Percentiles rank a stretch among this genome's conserved stretches.
Evolutionary conservation across 2,797 vertebrate genomes (phyloP).

Genomic region (Acridotheres tristis): DNA sequence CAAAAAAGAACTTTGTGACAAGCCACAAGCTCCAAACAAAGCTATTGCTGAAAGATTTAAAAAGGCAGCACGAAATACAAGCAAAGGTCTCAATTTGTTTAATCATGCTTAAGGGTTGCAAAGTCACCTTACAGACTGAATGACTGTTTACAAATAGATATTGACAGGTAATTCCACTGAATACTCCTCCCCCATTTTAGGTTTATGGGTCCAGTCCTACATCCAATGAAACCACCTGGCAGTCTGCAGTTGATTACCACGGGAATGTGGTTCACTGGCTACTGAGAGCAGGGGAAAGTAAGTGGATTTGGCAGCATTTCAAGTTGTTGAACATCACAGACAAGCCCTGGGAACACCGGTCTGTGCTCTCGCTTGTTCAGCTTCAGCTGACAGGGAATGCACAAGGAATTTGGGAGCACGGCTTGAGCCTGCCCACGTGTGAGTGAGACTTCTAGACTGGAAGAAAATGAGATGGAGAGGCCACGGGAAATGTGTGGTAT

Average conservation of each 20-base stretch:
- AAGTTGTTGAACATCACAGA: background rate
- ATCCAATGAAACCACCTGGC: background rate
- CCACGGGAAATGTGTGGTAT: background rate
- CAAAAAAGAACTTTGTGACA: background rate
- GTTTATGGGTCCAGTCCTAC: background rate
- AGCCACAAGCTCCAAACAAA: background rate
- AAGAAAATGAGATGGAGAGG: background rate
- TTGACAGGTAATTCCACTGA: slow-evolving; percentile 50
- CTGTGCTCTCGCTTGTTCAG: background rate
- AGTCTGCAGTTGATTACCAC: background rate
- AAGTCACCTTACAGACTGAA: slow-evolving; percentile 25
- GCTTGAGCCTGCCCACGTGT: background rate
- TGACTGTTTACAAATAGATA: slow-evolving; percentile 49
- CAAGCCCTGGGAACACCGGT: background rate
- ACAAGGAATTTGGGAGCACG: background rate
- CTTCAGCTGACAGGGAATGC: background rate
- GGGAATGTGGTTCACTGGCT: background rate
- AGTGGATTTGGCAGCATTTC: background rate
- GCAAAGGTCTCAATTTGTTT: background rate
- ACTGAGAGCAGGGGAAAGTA: background rate
- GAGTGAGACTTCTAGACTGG: background rate
- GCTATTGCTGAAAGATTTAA: background rate
- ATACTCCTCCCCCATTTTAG: slow-evolving; percentile 9
- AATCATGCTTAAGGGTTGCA: background rate
- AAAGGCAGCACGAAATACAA: background rate